Base-by-base conservation (phyloP, 2,888 invertebrate genomes). In the Sepiola atlantica region DNA sequence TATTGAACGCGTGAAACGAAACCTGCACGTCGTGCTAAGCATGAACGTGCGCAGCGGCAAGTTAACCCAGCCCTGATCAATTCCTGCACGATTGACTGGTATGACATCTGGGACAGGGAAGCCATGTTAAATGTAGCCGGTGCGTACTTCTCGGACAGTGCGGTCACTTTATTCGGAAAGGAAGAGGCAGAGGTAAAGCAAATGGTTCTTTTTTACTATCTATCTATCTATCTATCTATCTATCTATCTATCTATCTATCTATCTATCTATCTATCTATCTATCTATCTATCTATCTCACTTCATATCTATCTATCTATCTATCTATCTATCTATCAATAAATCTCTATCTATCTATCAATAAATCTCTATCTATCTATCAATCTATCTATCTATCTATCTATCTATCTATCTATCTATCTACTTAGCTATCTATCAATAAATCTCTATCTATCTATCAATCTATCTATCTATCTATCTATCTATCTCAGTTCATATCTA, bases 51-150 rank as follows among this genome's bases (percentile, higher is more conserved):
- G 97, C 12, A 97, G 97, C 45, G 95, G 95, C 24, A 96, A 96
- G 95, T 97, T 97, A 97, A 97, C 94, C 97, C 97, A 8, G 97
- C 97, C 3, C 96, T 97, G 90, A 97, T 97, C 95, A 97, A 97
- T 96, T 97, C 97, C 95, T 97, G 97, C 95, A 97, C 97, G 0
- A 97, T 97, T 45, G 97, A 97, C 96, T 97, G 97, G 97, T 97
- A 96, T 94, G 96, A 97, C 94, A 97, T 97, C 92, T 97, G 97
- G 97, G 96, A 96, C 20, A 96, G 96, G 21, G 96, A 96, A 94
- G 97, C 97, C 94, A 97, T 97, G 97, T 94, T 97, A 35, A 96
- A 96, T 95, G 97, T 97, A 21, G 97, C 97, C 28, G 96, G 96
- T 28, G 96, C 97, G n/a, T 97, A 97, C 96, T 96, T 97, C 95